Percentiles rank a stretch among this genome's conserved stretches.
phyloP scores from a whole-genome alignment of 1,140 invertebrate genomes.

The Heliconius congener region DNA sequence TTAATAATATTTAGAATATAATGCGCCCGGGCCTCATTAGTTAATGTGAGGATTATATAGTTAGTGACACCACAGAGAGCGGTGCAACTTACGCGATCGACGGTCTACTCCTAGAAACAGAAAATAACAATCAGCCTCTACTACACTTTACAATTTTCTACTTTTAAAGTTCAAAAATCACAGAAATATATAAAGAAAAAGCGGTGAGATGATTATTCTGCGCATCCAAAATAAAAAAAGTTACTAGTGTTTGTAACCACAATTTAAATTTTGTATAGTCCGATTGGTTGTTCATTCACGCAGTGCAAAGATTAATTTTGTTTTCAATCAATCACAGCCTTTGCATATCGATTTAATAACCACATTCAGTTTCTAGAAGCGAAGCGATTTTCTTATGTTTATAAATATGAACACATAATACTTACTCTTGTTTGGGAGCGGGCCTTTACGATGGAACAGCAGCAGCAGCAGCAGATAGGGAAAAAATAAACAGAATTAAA shows the following conservation, averaged over 20 bases:
- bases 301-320: constrained; percentile 56
- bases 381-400: constrained; percentile 53
- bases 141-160: constrained; percentile 59
- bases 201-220: constrained; percentile 70
- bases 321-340: constrained; percentile 55
- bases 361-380: constrained; percentile 65
- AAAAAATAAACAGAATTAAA: constrained; percentile 75
- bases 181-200: constrained; percentile 52
- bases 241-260: constrained; percentile 41
- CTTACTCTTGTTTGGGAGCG: constrained; percentile 81
- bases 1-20: constrained; percentile 41
- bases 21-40: constrained; percentile 62
- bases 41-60: constrained; percentile 71
- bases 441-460: constrained; percentile 69
- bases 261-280: constrained; percentile 39
- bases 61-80: constrained; percentile 80
- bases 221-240: constrained; percentile 63
- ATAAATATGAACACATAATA: constrained; percentile 46
- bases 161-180: constrained; percentile 54
- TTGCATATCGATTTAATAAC: constrained; percentile 52
- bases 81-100: constrained; percentile 82
- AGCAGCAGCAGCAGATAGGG: constrained; percentile 70
- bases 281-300: constrained; percentile 41
- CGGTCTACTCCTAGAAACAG: constrained; percentile 83
- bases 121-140: constrained; percentile 80